Percentiles rank a stretch among this genome's conserved stretches.
Conservation (phyloP, 2,888 invertebrate species). For the Alcis repandata region DNA sequence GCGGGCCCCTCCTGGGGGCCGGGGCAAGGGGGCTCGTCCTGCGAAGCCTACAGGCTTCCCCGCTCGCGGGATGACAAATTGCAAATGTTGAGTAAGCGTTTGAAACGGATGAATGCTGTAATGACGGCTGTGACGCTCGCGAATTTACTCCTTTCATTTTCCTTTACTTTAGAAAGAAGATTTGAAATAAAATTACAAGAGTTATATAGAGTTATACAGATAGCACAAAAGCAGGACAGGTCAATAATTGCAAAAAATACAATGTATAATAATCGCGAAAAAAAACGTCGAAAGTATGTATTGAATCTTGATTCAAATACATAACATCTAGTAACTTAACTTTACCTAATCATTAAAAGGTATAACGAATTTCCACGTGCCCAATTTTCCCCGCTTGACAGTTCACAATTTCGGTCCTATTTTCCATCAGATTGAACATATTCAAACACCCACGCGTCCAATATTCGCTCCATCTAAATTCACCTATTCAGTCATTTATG, state of each 20-base stretch:
- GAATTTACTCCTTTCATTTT: neutral
- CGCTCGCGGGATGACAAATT: constrained; percentile 40
- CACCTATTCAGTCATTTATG: neutral
- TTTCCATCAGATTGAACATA: constrained; percentile 39
- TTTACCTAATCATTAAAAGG: neutral
- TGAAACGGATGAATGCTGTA: constrained; percentile 36
- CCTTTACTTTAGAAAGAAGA: neutral
- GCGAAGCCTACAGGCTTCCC: constrained; percentile 38
- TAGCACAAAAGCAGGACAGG: neutral
- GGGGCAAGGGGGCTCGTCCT: constrained; percentile 25
- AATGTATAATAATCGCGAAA: no score
- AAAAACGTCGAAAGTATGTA: no score
- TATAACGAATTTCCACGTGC: constrained; percentile 17
- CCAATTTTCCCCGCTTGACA: constrained; percentile 17
- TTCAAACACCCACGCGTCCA: constrained; percentile 28
- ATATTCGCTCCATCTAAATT: constrained; percentile 1
- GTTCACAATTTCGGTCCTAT: constrained; percentile 23
- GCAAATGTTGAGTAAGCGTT: constrained; percentile 41
- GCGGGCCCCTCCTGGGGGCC: constrained; percentile 35
- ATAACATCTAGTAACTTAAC: neutral
- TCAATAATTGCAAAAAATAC: neutral
- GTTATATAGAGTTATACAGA: neutral
- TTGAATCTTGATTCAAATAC: neutral
- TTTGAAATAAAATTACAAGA: no score
- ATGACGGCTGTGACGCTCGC: constrained; percentile 6